These are phyloP conservation scores for Cryptocephalus primarius DNA, from an alignment of 2,888 invertebrate species.

Conservation along the genomic window DNA sequence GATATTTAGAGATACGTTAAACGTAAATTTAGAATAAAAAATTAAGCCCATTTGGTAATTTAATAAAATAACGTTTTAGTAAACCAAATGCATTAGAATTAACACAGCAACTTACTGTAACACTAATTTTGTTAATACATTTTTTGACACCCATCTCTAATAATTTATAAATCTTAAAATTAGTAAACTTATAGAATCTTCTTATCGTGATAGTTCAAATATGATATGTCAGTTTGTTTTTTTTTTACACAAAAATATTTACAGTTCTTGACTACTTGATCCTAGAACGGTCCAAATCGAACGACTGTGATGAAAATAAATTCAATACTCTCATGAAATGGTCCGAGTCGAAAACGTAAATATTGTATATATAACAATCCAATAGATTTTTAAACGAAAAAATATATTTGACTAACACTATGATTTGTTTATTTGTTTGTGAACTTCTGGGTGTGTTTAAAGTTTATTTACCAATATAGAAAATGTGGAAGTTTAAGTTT, in stretches of 20 bases:
- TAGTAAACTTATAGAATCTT: neutral
- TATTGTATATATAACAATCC: neutral
- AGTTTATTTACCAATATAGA: too few species aligned
- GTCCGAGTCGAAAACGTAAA: neutral
- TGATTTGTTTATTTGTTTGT: too few species aligned
- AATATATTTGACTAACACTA: too few species aligned
- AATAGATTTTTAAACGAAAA: neutral
- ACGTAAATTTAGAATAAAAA: neutral
- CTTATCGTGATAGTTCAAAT: conserved; percentile 10
- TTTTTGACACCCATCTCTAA: neutral
- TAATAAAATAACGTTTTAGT: too few species aligned
- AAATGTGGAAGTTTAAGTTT: too few species aligned
- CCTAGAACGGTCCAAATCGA: neutral
- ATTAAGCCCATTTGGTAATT: neutral
- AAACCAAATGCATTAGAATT: neutral
- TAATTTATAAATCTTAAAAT: neutral
- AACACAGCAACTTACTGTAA: neutral
- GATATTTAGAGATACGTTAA: neutral
- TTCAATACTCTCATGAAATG: neutral
- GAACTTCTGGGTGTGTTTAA: too few species aligned
- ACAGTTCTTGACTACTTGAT: neutral
- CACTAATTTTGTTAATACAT: neutral
- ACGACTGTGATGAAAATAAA: neutral
- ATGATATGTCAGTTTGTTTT: conserved; percentile 28
- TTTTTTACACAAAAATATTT: conserved; percentile 13